These are phyloP conservation scores for Neosalanx taihuensis DNA, from an alignment of 2,797 vertebrate species.

Conservation along the genomic window DNA sequence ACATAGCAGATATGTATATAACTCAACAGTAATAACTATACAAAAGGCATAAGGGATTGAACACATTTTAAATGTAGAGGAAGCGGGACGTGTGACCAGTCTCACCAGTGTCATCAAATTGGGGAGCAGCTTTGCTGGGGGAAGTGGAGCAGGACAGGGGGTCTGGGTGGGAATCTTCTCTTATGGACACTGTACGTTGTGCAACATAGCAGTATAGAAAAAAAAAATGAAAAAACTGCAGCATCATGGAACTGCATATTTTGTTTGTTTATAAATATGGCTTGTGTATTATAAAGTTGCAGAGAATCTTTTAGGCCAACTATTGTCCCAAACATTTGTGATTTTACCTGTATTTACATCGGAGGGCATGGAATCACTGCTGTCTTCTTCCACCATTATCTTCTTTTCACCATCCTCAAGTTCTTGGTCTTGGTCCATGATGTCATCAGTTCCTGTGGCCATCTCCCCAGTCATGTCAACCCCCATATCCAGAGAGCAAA, in stretches of 20 bases:
- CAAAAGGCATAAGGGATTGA: no score
- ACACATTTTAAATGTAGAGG: no score
- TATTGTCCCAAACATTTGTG: no score
- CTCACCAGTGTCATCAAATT: conserved; percentile 37
- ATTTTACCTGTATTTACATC: conserved; percentile 41
- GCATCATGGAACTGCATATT: not conserved
- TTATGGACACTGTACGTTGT: conserved; percentile 3
- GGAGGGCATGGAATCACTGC: conserved; percentile 11
- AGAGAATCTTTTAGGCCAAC: no score
- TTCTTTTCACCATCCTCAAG: conserved; percentile 54
- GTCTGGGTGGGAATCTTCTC: conserved; percentile 16
- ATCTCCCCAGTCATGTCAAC: conserved; percentile 5
- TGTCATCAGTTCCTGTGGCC: conserved; percentile 39
- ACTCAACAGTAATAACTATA: no score
- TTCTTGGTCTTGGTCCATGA: conserved; percentile 65
- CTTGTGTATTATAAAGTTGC: not conserved
- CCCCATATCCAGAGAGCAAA: conserved; percentile 12
- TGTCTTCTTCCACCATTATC: conserved; percentile 17
- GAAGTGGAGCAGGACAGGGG: conserved; percentile 20
- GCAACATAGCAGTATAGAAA: not conserved
- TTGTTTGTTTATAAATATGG: not conserved
- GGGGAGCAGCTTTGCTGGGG: conserved; percentile 21
- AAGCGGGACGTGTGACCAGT: no score
- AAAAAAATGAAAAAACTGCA: no score
- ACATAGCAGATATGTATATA: no score